Evolutionary conservation across 2,797 vertebrate genomes (phyloP).

Genomic region (Glossophaga mutica): DNA sequence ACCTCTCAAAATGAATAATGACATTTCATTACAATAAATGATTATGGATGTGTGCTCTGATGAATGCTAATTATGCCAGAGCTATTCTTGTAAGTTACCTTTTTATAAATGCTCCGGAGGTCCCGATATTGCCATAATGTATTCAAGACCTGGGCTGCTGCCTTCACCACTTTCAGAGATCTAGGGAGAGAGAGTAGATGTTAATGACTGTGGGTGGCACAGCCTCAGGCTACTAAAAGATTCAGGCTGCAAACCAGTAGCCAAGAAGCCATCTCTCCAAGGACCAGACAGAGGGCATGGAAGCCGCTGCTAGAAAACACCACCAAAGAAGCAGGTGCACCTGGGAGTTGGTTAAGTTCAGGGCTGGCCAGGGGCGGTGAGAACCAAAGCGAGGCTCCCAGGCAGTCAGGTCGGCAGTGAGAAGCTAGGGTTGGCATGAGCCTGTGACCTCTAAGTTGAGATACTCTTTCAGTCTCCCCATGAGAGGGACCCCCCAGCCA

Average conservation of each 20-base stretch:
- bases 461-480: neutral
- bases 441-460: neutral
- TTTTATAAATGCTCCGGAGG: slow-evolving; percentile 98
- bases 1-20: slow-evolving; percentile 54
- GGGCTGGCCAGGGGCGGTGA: neutral
- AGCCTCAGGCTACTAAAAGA: neutral
- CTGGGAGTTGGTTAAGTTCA: neutral
- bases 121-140: slow-evolving; percentile 98
- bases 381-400: neutral
- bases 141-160: slow-evolving; percentile 96
- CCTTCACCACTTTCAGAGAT: slow-evolving; percentile 97
- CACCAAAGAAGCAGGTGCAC: neutral
- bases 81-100: slow-evolving; percentile 84
- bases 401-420: neutral
- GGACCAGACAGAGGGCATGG: neutral
- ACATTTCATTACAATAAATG: slow-evolving; percentile 47
- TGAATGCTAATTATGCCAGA: slow-evolving; percentile 38
- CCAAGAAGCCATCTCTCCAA: neutral
- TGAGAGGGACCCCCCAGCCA: neutral
- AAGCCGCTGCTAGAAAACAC: neutral
- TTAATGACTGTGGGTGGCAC: neutral
- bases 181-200: slow-evolving; percentile 76
- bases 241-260: neutral
- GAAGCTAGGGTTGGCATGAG: neutral
- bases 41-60: neutral